phyloP scores from a whole-genome alignment of 2,113 vertebrate species.

The Macroglossus sobrinus region DNA sequence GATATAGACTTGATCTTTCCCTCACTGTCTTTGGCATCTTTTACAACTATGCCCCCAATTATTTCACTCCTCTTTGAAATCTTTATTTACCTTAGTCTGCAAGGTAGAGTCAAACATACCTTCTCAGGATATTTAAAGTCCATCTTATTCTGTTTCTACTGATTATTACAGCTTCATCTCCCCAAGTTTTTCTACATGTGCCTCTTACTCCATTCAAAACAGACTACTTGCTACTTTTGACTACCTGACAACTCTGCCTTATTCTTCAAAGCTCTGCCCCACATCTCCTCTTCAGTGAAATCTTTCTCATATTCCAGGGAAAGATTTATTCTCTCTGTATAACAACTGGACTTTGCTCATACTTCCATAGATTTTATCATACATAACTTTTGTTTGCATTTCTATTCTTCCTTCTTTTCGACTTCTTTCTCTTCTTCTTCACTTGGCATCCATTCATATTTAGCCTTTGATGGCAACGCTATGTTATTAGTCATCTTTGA shows the following conservation, averaged over 20 bases:
- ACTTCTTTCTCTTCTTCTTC: background rate
- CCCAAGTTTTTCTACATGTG: background rate
- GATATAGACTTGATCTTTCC: background rate
- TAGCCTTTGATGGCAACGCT: background rate
- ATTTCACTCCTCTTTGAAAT: background rate
- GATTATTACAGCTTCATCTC: background rate
- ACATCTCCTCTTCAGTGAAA: background rate
- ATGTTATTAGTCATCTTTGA: background rate
- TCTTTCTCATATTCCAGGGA: background rate
- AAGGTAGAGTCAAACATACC: background rate
- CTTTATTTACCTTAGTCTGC: background rate
- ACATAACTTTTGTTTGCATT: background rate
- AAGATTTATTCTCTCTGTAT: background rate
- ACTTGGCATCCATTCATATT: background rate
- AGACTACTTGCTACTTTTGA: background rate
- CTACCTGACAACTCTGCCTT: background rate
- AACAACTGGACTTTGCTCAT: background rate
- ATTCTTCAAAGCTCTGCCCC: background rate
- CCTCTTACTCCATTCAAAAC: background rate
- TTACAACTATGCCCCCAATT: background rate
- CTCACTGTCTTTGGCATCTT: background rate
- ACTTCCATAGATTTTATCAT: background rate
- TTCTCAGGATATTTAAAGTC: background rate
- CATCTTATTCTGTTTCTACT: background rate
- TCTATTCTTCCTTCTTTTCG: background rate